Evolutionary conservation across 2,113 vertebrate species (phyloP).

Genomic region (Myiopsitta monachus): DNA sequence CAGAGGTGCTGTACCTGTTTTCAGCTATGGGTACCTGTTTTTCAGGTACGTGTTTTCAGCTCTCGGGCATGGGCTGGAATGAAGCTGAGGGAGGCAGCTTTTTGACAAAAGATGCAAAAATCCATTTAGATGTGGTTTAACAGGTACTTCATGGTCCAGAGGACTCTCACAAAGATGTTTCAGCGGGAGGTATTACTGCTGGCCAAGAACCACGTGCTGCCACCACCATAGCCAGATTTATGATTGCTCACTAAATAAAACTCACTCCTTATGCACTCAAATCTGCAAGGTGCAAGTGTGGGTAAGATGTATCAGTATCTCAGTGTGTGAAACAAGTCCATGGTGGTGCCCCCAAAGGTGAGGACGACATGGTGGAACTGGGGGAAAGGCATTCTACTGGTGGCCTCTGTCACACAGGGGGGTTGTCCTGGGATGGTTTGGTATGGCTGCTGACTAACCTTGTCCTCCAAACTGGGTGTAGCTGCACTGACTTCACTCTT

Average conservation of each 20-base stretch:
- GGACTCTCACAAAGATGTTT: not conserved
- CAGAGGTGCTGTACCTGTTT: not conserved
- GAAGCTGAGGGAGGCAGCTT: not conserved
- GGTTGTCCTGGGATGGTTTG: not conserved
- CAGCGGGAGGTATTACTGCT: not conserved
- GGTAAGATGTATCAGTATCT: not conserved
- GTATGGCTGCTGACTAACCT: not conserved
- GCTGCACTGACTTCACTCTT: not conserved
- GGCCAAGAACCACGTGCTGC: not conserved
- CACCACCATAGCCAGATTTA: not conserved
- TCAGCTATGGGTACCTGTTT: not conserved
- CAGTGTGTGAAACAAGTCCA: fast-evolving
- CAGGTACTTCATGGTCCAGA: not conserved
- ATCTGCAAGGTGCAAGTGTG: not conserved
- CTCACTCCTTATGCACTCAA: fast-evolving
- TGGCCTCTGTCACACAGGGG: fast-evolving
- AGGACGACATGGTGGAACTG: not conserved
- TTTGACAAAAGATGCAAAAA: not conserved
- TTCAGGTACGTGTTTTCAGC: not conserved
- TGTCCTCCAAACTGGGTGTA: not conserved
- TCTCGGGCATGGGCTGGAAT: not conserved
- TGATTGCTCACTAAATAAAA: not conserved
- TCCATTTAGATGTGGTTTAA: not conserved
- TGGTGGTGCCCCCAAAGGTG: not conserved
- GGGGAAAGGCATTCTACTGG: fast-evolving